Conservation (phyloP, 1,140 invertebrate species). For the Trichoplusia ni region DNA sequence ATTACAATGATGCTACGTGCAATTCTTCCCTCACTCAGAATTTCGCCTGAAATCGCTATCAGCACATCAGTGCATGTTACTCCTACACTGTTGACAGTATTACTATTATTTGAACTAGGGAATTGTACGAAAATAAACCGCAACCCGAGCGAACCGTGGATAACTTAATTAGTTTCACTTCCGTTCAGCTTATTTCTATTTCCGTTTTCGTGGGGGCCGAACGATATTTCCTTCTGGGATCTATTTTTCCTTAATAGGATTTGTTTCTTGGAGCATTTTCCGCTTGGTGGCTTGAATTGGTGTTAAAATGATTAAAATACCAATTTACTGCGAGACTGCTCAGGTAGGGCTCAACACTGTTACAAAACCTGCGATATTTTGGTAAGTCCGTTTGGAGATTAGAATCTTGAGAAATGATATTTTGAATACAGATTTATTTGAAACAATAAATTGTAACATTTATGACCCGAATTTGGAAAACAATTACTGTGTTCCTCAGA, state of each 20-base stretch:
- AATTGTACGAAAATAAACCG: slow-evolving; percentile 74
- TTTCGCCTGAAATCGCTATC: slow-evolving; percentile 71
- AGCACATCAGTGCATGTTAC: slow-evolving; percentile 69
- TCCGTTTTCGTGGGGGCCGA: slow-evolving; percentile 71
- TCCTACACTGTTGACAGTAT: slow-evolving; percentile 72
- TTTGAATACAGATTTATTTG: no score
- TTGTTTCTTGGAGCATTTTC: slow-evolving; percentile 56
- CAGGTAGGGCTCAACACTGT: no score
- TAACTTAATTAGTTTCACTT: slow-evolving; percentile 81
- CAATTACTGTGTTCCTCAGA: no score
- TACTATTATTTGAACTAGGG: slow-evolving; percentile 71
- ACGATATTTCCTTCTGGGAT: slow-evolving; percentile 65
- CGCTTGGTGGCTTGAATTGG: slow-evolving; percentile 29
- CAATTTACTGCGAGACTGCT: slow-evolving; percentile 38
- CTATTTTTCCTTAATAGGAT: slow-evolving; percentile 76
- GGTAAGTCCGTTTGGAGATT: background rate
- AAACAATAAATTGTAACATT: no score
- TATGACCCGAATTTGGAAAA: no score
- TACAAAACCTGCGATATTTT: background rate
- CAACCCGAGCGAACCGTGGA: slow-evolving; percentile 66
- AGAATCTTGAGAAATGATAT: background rate
- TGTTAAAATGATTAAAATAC: slow-evolving; percentile 55
- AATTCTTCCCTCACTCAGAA: slow-evolving; percentile 57
- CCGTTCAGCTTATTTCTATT: slow-evolving; percentile 78
- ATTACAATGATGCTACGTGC: slow-evolving; percentile 37